Base-by-base conservation (phyloP, 1,140 invertebrate species). In the Antheraea mylitta region DNA sequence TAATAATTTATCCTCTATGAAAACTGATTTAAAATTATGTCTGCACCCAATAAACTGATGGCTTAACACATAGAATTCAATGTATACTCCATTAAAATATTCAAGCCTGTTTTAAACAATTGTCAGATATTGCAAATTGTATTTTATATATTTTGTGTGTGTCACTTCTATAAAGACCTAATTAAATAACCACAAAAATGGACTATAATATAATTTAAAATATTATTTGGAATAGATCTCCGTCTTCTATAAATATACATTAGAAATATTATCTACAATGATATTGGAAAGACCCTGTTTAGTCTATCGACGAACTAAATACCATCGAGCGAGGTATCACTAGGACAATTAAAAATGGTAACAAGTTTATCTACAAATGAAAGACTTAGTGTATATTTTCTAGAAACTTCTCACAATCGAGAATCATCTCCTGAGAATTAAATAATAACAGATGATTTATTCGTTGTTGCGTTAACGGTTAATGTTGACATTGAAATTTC, bases 221-320 rank as follows among this genome's bases (percentile, higher is more conserved):
- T 83, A 83, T 85, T 86, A 82, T 61, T 36, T 22, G 19, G 82
- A 80, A 87, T 82, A 83, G 72, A 79, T 71, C 76, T 80, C 11
- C 67, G 73, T 69, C 45, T 53, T 53, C 70, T 79, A 80, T 78
- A 78, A 81, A 59, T 37, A 66, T 66, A 58, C 48, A 66, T 58
- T 66, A 48, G 36, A 66, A 69, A 74, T 53, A 75, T 72, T 83
- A 85, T 84, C 78, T 83, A 88, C 78, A 83, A 71, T 69, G 77
- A 82, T 78, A 76, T 77, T 84, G 78, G 78, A 85, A 83, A 77
- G 85, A 89, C 86, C 86, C 86, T 87, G 86, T 87, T 78, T 81
- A 79, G 77, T 77, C 70, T 79, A 69, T 77, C 79, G 75, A 81
- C 16, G 63, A 76, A 69, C 69, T 70, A 30, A 64, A 42, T 38